phyloP scores from a whole-genome alignment of 2,888 invertebrate species.

The Stenchaetothrips biformis region DNA sequence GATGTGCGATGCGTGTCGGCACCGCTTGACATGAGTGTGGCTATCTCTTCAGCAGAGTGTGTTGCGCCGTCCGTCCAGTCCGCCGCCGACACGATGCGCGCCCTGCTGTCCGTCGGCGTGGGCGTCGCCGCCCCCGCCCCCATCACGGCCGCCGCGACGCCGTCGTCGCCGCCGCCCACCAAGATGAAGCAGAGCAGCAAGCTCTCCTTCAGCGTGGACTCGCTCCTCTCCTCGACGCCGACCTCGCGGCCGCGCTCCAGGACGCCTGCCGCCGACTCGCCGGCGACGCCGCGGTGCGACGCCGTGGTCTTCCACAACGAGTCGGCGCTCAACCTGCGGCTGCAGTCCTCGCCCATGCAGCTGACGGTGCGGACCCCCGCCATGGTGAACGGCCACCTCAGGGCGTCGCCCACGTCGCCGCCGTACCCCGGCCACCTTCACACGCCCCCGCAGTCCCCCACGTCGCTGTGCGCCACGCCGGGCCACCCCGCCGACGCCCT shows the following conservation, averaged over 20 bases:
- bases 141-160: constrained; percentile 17
- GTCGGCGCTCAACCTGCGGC: constrained; percentile 19
- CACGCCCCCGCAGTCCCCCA: constrained; percentile 13
- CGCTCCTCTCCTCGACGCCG: constrained; percentile 5
- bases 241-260: neutral
- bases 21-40: constrained; percentile 14
- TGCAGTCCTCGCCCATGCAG: constrained; percentile 15
- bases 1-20: neutral
- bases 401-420: neutral
- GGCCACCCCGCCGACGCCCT: too few species aligned
- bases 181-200: constrained; percentile 23
- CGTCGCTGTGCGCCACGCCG: neutral
- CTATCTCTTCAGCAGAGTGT: neutral
- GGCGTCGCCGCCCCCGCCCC: constrained; percentile 12
- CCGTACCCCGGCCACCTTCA: neutral
- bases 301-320: constrained; percentile 17
- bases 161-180: constrained; percentile 2
- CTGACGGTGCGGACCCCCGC: constrained; percentile 10
- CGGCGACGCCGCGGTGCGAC: neutral
- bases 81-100: constrained; percentile 18
- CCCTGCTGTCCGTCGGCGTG: constrained; percentile 12
- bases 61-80: neutral
- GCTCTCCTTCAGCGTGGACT: constrained; percentile 17
- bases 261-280: neutral
- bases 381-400: constrained; percentile 16